Evolutionary conservation across 2,888 invertebrate species (phyloP).

Genomic region (Rhagonycha fulva): DNA sequence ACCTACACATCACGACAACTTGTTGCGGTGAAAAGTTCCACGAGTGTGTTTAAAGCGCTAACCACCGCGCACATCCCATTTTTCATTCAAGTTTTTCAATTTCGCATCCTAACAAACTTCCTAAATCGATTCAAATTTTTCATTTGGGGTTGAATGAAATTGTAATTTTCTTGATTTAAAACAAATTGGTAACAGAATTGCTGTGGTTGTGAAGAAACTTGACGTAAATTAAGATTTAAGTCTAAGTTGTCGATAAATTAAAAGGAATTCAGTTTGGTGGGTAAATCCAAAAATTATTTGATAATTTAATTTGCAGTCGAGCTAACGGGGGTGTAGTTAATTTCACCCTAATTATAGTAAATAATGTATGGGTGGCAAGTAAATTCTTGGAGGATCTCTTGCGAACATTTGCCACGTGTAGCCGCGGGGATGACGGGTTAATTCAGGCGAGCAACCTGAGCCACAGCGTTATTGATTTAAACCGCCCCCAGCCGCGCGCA

Average conservation of each 20-base stretch:
- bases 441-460: conserved; percentile 44
- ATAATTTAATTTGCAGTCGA: neutral
- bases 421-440: conserved; percentile 38
- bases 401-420: conserved; percentile 27
- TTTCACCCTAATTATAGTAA: conserved; percentile 7
- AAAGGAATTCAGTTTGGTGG: neutral
- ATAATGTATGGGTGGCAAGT: conserved; percentile 16
- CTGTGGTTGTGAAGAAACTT: neutral
- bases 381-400: conserved; percentile 6
- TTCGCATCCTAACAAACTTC: neutral
- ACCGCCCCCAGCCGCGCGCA: conserved; percentile 45
- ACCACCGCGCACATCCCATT: neutral
- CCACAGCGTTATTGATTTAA: conserved; percentile 45
- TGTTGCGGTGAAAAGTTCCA: neutral
- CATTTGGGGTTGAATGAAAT: neutral
- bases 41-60: neutral
- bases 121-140: neutral
- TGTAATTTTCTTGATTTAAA: neutral
- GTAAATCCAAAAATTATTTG: neutral
- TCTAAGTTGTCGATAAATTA: neutral
- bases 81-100: neutral
- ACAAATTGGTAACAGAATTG: neutral
- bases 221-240: neutral
- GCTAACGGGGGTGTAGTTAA: conserved; percentile 1
- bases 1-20: neutral